Evolutionary conservation across 2,113 vertebrate genomes (phyloP).

Genomic region (Nothoprocta pentlandii): DNA sequence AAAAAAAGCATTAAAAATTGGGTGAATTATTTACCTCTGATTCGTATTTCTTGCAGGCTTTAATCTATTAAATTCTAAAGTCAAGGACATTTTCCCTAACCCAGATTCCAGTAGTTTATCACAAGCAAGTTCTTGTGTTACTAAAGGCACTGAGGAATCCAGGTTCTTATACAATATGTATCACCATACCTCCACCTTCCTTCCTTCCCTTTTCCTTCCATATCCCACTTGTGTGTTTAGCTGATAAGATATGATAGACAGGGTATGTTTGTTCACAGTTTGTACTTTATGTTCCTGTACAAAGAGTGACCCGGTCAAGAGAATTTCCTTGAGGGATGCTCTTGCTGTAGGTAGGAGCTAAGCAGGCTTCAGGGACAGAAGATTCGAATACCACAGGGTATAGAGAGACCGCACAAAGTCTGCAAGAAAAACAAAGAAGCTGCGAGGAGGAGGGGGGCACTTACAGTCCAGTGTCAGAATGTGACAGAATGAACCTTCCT

Average conservation of each 20-base stretch:
- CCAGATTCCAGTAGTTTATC: background rate
- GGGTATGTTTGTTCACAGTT: background rate
- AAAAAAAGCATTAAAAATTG: background rate
- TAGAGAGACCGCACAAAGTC: background rate
- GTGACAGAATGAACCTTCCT: background rate
- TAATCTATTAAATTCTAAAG: background rate
- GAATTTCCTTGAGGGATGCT: background rate
- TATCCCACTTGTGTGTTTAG: background rate
- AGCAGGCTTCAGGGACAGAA: background rate
- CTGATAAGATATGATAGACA: background rate
- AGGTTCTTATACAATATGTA: background rate
- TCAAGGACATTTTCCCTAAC: background rate
- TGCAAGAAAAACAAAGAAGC: accelerated
- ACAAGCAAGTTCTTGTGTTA: background rate
- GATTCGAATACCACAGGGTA: background rate
- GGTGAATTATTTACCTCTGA: background rate
- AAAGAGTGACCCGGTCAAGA: background rate
- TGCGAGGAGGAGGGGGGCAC: background rate
- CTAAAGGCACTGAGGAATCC: background rate
- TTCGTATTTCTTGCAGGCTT: background rate
- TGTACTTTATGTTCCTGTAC: background rate
- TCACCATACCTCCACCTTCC: background rate
- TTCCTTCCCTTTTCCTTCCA: background rate
- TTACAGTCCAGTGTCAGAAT: background rate
- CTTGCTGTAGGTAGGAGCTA: background rate